A percentile compares a stretch with the other conserved stretches of the same genome.
Conservation (phyloP, 2,888 invertebrate genomes). For the Pyrrhia umbra region DNA sequence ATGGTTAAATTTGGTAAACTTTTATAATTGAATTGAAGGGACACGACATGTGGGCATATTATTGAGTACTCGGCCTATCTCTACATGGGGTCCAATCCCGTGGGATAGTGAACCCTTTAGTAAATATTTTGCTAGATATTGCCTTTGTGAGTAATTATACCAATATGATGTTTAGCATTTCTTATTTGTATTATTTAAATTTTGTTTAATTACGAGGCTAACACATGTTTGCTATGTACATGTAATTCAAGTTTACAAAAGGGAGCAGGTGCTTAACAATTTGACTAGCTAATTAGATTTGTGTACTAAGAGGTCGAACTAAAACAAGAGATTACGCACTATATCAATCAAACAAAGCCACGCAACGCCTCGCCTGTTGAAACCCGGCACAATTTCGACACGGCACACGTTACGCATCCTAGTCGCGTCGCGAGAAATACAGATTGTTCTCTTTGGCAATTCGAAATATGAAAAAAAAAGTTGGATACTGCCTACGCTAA, state of each 20-base stretch:
- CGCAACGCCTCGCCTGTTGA: conserved; percentile 79
- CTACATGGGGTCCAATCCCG: conserved; percentile 87
- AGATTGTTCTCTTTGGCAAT: conserved; percentile 34
- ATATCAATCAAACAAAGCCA: conserved; percentile 86
- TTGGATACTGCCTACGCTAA: not conserved
- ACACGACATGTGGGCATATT: conserved; percentile 86
- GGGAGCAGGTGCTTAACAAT: conserved; percentile 15
- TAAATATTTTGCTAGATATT: conserved; percentile 60
- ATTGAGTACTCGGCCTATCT: conserved; percentile 81
- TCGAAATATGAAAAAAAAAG: conserved; percentile 24
- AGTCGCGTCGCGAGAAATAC: conserved; percentile 61
- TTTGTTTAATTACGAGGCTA: not conserved
- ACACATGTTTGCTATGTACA: not conserved
- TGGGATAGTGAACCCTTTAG: conserved; percentile 86
- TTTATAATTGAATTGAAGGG: conserved; percentile 78
- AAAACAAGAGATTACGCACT: conserved; percentile 84
- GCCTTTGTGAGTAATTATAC: conserved; percentile 44
- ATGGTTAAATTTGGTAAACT: conserved; percentile 63
- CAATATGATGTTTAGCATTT: conserved; percentile 17
- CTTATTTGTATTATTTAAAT: conserved; percentile 1
- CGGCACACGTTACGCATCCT: conserved; percentile 79
- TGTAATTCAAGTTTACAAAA: conserved; percentile 21
- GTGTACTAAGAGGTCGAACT: conserved; percentile 74
- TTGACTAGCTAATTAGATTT: conserved; percentile 65
- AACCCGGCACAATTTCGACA: conserved; percentile 83